Base-by-base conservation (phyloP, 2,113 vertebrate genomes). In the Nothobranchius kuhntae region DNA sequence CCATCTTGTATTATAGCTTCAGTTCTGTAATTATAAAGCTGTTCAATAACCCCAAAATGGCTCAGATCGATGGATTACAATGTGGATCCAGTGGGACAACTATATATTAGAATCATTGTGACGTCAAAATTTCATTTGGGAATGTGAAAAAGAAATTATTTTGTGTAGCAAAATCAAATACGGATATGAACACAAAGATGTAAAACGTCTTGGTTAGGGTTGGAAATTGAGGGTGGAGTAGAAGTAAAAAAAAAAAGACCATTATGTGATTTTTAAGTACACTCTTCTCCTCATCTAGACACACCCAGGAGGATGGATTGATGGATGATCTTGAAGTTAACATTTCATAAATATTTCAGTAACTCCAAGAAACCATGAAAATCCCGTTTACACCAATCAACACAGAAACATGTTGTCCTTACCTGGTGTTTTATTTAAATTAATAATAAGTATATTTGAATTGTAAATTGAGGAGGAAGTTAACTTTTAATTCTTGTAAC, bases 201-300 rank as follows among this genome's bases (percentile, higher is more conserved):
- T 12, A 24, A 48, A 62, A 51, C 46, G 62, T 58, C 55, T 47
- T 6, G 55, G 35, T 61, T 38, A 1, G 14, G n/a, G 15, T 21
- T 69, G 60, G 64, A 67, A 44, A 36, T 46, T 38, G 3, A 68
- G 74, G 78, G 68, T 44, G 57, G 75, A 70, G 61, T 51, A 30
- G 30, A 30, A 30, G 30, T 67, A 72, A 72, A 81, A 75, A 70
- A 64, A 60, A 70, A 64, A 60, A 44, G 24, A 64, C 68, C 40
- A 68, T 71, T 62, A 56, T 62, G 61, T 59, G 65, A 78, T 71
- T 69, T 65, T 59, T 57, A 42, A 59, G 51, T 61, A 62, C 75
- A 61, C 74, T 72, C 68, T 65, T 77, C 65, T 77, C 70, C 66
- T 68, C 17, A 42, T n/a, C 36, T 54, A 35, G 54, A 30, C 17